phyloP scores from a whole-genome alignment of 2,113 vertebrate genomes.

The Gopherus evgoodei region DNA sequence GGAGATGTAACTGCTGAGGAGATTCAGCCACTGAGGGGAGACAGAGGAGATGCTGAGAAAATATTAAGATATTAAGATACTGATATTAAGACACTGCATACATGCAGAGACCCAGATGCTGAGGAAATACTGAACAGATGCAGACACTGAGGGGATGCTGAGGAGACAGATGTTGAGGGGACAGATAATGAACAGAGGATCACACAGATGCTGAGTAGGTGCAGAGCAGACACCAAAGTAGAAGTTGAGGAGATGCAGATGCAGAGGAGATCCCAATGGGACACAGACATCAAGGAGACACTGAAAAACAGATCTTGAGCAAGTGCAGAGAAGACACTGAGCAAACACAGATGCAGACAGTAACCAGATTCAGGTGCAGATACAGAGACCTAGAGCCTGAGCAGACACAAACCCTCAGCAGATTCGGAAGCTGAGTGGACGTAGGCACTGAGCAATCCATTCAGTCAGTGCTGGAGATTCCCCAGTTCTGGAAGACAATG shows the following conservation, averaged over 20 bases:
- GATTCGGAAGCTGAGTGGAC: conserved; percentile 15
- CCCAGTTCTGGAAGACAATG: neutral
- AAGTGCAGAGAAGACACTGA: conserved; percentile 38
- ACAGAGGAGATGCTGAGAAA: neutral
- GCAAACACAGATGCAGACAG: conserved; percentile 54
- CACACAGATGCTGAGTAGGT: conserved; percentile 3
- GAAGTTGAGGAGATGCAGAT: neutral
- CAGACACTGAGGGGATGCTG: neutral
- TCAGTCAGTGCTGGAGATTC: neutral
- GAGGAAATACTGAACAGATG: neutral
- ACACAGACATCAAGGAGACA: neutral
- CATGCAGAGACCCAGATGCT: neutral
- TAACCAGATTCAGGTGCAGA: conserved; percentile 58
- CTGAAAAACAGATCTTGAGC: conserved; percentile 33
- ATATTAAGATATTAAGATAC: no score
- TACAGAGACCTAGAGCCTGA: conserved; percentile 48
- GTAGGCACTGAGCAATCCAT: neutral
- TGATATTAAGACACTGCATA: neutral
- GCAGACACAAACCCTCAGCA: conserved; percentile 17
- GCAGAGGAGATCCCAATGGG: neutral
- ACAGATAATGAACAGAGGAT: neutral
- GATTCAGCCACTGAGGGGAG: neutral
- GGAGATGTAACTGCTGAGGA: neutral
- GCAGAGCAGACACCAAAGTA: neutral
- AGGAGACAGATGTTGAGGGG: neutral